Percentiles rank a stretch among this genome's conserved stretches.
phyloP scores from a whole-genome alignment of 2,113 vertebrate species.

The Neotoma lepida region DNA sequence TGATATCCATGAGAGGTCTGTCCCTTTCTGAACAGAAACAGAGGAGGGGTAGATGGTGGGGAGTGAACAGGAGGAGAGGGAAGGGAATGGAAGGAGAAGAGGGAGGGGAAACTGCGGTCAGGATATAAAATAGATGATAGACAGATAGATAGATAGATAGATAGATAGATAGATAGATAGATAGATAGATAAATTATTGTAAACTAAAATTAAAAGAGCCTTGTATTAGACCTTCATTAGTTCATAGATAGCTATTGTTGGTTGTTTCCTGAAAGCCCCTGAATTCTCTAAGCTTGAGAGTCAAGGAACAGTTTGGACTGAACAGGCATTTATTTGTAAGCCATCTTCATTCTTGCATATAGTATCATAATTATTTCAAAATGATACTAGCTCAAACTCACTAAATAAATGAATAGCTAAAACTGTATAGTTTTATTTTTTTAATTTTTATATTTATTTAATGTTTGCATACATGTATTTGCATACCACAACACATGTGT shows the following conservation, averaged over 20 bases:
- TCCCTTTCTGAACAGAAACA: neutral
- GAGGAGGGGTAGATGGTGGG: neutral
- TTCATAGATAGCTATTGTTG: neutral
- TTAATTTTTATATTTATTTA: neutral
- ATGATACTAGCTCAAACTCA: neutral
- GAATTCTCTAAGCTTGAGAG: neutral
- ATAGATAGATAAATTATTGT: neutral
- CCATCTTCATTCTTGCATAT: neutral
- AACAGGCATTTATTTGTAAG: neutral
- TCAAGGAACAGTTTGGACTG: neutral
- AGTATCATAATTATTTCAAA: neutral
- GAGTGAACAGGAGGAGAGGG: neutral
- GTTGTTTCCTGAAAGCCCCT: neutral
- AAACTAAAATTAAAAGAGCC: neutral
- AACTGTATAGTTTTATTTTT: neutral
- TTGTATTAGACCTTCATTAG: neutral
- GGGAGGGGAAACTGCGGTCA: neutral
- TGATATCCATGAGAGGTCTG: neutral
- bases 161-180: no score
- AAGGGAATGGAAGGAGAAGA: neutral
- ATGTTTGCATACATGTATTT: neutral
- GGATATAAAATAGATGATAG: no score
- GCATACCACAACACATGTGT: neutral
- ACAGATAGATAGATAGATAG: no score
- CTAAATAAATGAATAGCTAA: neutral